phyloP scores from a whole-genome alignment of 2,113 vertebrate genomes.

The Alces alces region DNA sequence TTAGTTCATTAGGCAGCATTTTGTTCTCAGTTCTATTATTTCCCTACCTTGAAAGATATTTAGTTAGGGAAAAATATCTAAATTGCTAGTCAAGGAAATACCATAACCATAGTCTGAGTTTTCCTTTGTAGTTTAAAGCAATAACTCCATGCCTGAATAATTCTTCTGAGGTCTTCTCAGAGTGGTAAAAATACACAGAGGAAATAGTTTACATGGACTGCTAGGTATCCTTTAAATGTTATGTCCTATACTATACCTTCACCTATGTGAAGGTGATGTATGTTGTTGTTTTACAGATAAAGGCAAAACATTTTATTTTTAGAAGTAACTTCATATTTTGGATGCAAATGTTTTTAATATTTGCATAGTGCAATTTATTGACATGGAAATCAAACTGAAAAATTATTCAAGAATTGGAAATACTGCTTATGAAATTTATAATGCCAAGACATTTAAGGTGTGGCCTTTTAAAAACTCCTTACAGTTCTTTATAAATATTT shows the following conservation, averaged over 20 bases:
- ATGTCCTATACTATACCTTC: neutral
- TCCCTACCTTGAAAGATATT: neutral
- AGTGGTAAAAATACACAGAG: neutral
- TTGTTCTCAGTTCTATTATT: neutral
- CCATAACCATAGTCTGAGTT: neutral
- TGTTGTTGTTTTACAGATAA: neutral
- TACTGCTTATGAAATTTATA: neutral
- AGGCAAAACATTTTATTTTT: neutral
- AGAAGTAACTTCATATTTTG: conserved; percentile 3
- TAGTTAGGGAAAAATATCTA: neutral
- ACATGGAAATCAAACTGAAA: neutral
- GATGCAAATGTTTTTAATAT: neutral
- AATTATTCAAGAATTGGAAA: neutral
- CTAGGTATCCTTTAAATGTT: neutral
- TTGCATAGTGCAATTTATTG: neutral
- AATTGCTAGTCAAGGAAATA: neutral
- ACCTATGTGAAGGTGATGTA: neutral
- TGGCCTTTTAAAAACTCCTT: neutral
- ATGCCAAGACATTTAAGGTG: neutral
- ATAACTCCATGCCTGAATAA: neutral
- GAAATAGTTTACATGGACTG: neutral
- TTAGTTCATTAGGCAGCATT: neutral
- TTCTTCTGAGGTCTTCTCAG: neutral
- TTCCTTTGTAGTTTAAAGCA: neutral
- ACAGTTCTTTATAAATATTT: conserved; percentile 31